phyloP scores from a whole-genome alignment of 2,113 vertebrate species.

The Alces alces region DNA sequence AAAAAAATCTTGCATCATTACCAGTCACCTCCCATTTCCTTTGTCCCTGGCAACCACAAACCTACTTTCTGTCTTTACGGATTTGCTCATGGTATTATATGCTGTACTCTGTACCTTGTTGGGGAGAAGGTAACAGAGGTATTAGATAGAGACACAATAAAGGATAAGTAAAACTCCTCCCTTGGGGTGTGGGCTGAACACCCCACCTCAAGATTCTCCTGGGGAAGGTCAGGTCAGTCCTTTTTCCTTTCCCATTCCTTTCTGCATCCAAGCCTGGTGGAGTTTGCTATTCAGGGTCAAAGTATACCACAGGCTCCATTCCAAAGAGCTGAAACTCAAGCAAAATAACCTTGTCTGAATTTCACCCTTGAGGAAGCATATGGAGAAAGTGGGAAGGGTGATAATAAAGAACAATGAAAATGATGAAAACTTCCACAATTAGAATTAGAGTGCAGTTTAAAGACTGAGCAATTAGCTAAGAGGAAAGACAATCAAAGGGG shows the following conservation, averaged over 20 bases:
- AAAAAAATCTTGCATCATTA: not conserved
- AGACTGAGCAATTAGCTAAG: not conserved
- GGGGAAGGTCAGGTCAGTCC: not conserved
- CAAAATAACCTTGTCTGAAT: not conserved
- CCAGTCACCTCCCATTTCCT: not conserved
- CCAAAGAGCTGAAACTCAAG: not conserved
- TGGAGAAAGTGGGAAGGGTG: constrained; percentile 9
- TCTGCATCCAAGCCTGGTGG: not conserved
- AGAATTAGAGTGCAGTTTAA: not conserved
- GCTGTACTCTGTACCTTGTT: not conserved
- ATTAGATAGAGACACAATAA: not conserved
- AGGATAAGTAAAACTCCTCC: not conserved
- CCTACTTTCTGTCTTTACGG: not conserved
- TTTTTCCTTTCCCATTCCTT: not conserved
- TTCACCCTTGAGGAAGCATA: constrained; percentile 4
- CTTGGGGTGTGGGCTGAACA: not conserved
- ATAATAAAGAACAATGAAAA: constrained; percentile 33
- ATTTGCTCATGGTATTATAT: not conserved
- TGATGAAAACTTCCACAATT: constrained; percentile 30
- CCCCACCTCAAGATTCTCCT: not conserved
- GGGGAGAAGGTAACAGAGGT: not conserved
- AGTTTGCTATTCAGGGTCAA: not conserved
- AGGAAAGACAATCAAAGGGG: constrained; percentile 16
- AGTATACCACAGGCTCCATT: not conserved
- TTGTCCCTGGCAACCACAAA: not conserved